Conservation (phyloP, 2,113 vertebrate genomes). For the Gallinago paraguaiae region DNA sequence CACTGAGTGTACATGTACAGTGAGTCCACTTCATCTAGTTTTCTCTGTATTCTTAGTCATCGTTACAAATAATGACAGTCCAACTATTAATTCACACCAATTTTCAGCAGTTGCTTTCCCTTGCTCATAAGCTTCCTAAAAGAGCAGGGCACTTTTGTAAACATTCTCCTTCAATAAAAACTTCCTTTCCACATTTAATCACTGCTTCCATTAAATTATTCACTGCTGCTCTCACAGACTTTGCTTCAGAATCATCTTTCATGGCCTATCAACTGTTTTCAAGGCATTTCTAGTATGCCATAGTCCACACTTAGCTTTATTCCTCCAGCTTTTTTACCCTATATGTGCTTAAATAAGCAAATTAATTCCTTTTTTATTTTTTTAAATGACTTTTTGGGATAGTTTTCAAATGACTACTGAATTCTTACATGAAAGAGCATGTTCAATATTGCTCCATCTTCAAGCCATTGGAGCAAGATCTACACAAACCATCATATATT, state of each 20-base stretch:
- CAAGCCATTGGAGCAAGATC: background rate
- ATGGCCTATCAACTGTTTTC: background rate
- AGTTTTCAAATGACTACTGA: background rate
- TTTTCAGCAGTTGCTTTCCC: background rate
- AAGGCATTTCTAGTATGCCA: background rate
- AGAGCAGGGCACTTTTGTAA: background rate
- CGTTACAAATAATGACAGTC: background rate
- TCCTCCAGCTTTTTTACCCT: background rate
- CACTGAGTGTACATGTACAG: rapidly evolving
- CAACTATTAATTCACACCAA: background rate
- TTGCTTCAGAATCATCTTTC: background rate
- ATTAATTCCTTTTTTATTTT: background rate
- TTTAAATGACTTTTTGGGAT: background rate
- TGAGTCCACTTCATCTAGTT: background rate
- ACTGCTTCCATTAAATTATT: background rate
- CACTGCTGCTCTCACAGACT: background rate
- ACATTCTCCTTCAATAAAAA: background rate
- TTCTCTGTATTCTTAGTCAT: background rate
- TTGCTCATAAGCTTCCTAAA: background rate
- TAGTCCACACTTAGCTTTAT: background rate
- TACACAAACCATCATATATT: background rate
- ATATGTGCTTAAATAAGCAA: background rate
- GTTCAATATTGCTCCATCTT: background rate
- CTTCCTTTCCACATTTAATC: background rate
- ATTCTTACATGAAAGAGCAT: background rate